These are phyloP conservation scores for Halcyon smyrnensis DNA, from an alignment of 2,797 vertebrate genomes.

Conservation along the genomic window DNA sequence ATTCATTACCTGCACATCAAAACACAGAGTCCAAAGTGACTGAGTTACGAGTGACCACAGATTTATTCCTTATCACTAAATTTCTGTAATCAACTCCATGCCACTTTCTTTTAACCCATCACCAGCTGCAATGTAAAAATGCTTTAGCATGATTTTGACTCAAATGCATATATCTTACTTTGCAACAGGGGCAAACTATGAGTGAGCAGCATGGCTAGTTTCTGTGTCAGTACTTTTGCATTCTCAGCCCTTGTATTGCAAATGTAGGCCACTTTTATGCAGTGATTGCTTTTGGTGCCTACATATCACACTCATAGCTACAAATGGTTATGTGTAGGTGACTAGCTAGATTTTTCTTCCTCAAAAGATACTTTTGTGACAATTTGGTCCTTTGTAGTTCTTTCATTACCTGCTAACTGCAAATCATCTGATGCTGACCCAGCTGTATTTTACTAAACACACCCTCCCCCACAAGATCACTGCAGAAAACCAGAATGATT, in stretches of 20 bases:
- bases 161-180: not conserved
- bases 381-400: not conserved
- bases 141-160: not conserved
- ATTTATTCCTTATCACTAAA: not conserved
- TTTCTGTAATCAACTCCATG: not conserved
- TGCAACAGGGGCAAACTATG: not conserved
- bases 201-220: not conserved
- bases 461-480: not conserved
- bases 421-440: slow-evolving; percentile 31
- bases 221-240: not conserved
- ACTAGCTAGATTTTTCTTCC: not conserved
- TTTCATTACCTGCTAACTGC: not conserved
- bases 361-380: not conserved
- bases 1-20: not conserved
- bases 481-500: not conserved
- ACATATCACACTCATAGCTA: not conserved
- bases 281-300: not conserved
- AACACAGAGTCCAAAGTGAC: not conserved
- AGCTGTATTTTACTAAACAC: slow-evolving; percentile 5
- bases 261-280: not conserved
- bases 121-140: not conserved
- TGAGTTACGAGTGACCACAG: not conserved
- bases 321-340: not conserved
- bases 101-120: not conserved
- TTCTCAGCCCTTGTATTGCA: not conserved